Conservation (phyloP, 2,113 vertebrate species). For the Microtus pennsylvanicus region DNA sequence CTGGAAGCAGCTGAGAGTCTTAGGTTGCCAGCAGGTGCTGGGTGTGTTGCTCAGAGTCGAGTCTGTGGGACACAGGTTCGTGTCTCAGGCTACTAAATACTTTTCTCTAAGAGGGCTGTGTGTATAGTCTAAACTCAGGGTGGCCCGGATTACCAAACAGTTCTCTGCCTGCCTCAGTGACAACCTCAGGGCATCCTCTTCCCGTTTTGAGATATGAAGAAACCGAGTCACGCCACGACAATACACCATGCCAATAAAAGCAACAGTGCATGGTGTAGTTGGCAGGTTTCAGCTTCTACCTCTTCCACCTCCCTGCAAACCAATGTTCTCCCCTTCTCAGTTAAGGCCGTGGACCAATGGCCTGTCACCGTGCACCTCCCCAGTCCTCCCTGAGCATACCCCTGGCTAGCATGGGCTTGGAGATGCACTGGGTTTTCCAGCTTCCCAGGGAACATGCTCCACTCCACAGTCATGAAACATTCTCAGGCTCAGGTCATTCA, state of each 20-base stretch:
- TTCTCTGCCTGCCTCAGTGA: neutral
- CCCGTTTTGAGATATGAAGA: neutral
- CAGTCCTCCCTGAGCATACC: neutral
- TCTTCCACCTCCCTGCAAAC: neutral
- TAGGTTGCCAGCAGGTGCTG: neutral
- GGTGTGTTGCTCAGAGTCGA: neutral
- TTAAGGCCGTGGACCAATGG: neutral
- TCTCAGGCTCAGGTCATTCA: neutral
- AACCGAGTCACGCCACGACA: rapidly evolving
- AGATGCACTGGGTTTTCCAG: rapidly evolving
- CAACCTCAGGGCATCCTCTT: neutral
- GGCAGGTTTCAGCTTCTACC: rapidly evolving
- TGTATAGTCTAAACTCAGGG: neutral
- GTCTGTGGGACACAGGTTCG: too few species aligned
- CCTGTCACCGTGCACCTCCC: neutral
- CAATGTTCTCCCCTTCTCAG: neutral
- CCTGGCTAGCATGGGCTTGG: rapidly evolving
- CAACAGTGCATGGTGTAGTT: too few species aligned
- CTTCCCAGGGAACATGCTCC: rapidly evolving
- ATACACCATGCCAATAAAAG: too few species aligned
- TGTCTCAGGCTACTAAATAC: neutral
- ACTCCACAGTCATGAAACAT: rapidly evolving
- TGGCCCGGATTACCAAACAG: neutral
- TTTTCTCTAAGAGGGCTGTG: neutral
- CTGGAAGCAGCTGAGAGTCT: neutral